phyloP scores from a whole-genome alignment of 2,797 vertebrate species.

The Danio jaintianensis region DNA sequence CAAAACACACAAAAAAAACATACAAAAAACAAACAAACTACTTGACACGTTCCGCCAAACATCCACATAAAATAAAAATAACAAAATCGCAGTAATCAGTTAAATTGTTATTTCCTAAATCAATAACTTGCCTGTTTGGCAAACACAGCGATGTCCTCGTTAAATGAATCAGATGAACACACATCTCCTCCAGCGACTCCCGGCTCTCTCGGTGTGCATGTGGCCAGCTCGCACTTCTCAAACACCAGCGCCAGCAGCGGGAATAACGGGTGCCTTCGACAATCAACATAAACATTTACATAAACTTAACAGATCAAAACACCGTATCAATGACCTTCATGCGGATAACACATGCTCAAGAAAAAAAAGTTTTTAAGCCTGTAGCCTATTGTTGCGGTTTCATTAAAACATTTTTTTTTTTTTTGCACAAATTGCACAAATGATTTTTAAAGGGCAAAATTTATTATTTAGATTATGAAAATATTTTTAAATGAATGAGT shows the following conservation, averaged over 20 bases:
- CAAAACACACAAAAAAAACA: no score
- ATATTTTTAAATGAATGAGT: no score
- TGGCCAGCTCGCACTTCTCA: slow-evolving; percentile 97
- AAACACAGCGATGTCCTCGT: slow-evolving; percentile 95
- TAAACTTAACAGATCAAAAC: slow-evolving; percentile 12
- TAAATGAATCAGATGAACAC: slow-evolving; percentile 96
- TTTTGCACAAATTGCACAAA: no score
- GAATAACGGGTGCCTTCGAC: slow-evolving; percentile 91
- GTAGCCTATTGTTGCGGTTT: no score
- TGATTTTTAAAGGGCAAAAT: no score
- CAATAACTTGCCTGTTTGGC: slow-evolving; percentile 86
- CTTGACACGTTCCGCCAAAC: neutral
- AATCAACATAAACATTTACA: slow-evolving; percentile 17
- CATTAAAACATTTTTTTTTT: no score
- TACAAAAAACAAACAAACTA: neutral
- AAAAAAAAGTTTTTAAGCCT: neutral
- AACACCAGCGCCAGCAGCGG: slow-evolving; percentile 94
- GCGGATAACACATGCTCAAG: neutral
- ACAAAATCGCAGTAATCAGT: neutral
- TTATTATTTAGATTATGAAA: no score
- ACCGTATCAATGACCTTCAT: neutral
- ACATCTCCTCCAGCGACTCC: slow-evolving; percentile 93
- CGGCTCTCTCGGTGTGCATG: slow-evolving; percentile 92
- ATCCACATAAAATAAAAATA: neutral
- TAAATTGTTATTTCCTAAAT: neutral